Base-by-base conservation (phyloP, 2,888 invertebrate genomes). In the Conus canariensis region DNA sequence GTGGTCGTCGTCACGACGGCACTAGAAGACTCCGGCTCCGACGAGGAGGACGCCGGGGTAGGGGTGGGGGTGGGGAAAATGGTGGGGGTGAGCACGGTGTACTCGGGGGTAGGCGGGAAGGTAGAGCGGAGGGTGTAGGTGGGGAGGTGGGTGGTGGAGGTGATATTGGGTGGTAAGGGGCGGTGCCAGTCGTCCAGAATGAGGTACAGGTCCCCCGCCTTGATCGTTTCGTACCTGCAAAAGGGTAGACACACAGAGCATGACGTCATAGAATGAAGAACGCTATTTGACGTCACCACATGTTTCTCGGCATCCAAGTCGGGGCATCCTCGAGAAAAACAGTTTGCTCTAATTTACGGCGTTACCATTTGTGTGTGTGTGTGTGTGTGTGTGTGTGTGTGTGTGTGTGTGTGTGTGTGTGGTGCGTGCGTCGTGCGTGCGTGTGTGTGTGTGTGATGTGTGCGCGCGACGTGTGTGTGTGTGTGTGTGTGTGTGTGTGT, bases 131-230 rank as follows among this genome's bases (percentile, higher is more conserved):
- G 22, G 87, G 60, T 90, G 86, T 56, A 19, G 83, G 30, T n/a
- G 59, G 86, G 60, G 30, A 83, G 59, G 64, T 10, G 2, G 59
- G 87, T 16, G 80, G 60, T 70, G 88, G 74, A 16, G 87, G n/a
- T 82, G 22, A 9, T 22, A 22, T n/a, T 22, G 82, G 77, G 19
- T 14, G 87, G n/a, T 16, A 30, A 14, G 59, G 82, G 22, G n/a
- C 58, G 6, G 0, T 7, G 30, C n/a, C 86, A 77, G 70, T 88
- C 90, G 30, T 45, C 45, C 60, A 90, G 87, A 74, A 92, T 92
- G 56, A 92, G 89, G 87, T 90, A 90, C 8, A 92, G 85, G 70
- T 90, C 91, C 16, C 92, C 92, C 10, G 91, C 85, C 16, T 87
- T 59, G 74, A 92, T 67, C 7, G 91, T 90, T 67, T 56, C 25